Base-by-base conservation (phyloP, 2,888 invertebrate species). In the Drosophila lutescens region DNA sequence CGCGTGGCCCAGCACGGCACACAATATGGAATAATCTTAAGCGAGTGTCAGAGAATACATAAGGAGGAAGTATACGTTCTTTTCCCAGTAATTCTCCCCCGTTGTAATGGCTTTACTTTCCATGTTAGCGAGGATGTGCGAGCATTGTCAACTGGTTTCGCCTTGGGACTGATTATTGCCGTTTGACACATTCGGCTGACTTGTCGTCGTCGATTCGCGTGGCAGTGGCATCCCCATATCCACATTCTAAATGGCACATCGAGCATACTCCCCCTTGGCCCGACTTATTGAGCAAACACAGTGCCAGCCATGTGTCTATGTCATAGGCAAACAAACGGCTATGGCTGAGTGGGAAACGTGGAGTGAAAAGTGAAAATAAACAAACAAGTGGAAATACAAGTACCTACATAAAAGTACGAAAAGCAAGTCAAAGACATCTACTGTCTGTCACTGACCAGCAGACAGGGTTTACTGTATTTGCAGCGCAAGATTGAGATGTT, bases 101-200 rank as follows among this genome's bases (percentile, higher is more conserved):
- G 36, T 4, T 41, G 44, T 49, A 56, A 30, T 20, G 40, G 65
- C 17, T 60, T 58, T 47, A 69, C 43, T 41, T 49, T 59, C 20
- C 53, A 40, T 12, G 49, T 38, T 41, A 30, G 83, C 20, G 50
- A 36, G 72, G 56, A 68, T 65, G 51, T 66, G 67, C 67, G 46
- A 38, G 71, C 72, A 66, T 74, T 86, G 82, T 85, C 68, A 79
- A 74, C 69, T 65, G 67, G 32, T 53, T 63, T 60, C 72, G 88
- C 80, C 83, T 82, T 77, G 80, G 57, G 73, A 79, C 82, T 79
- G 88, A 83, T 88, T 88, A 88, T 88, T 88, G 83, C 84, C 74
- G 78, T 76, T 83, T 82, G 88, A 75, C 88, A 82, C 88, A 81
- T 77, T 69, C 80, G 74, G 70, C 73, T 60, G 86, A 54, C 57